phyloP scores from a whole-genome alignment of 2,113 vertebrate genomes.

The Equus quagga region DNA sequence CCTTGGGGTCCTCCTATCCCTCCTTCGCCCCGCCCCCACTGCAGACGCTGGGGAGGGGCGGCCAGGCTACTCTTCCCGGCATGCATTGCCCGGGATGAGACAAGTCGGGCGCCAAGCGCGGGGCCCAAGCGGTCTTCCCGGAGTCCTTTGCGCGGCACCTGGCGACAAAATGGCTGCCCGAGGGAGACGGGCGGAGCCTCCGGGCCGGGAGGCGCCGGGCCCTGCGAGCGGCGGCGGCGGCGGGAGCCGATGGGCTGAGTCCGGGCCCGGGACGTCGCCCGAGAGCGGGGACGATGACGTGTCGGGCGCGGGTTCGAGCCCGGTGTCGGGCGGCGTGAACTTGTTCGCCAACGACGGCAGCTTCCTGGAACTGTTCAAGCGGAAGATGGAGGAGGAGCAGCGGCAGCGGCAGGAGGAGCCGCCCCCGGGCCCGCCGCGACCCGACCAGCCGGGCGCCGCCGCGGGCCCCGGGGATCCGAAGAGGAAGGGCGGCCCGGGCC shows the following conservation, averaged over 20 bases:
- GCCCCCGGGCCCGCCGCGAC: constrained; percentile 75
- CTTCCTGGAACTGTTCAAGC: constrained; percentile 97
- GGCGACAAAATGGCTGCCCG: constrained; percentile 86
- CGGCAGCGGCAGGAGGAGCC: constrained; percentile 79
- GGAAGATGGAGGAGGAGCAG: constrained; percentile 91
- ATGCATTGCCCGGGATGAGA: constrained; percentile 65
- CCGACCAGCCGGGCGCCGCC: constrained; percentile 66
- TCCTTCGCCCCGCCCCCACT: background rate
- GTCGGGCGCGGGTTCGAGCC: constrained; percentile 69
- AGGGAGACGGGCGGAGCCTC: constrained; percentile 83
- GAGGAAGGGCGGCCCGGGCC: constrained; percentile 85
- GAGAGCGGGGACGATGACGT: constrained; percentile 78
- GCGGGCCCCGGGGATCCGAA: constrained; percentile 78
- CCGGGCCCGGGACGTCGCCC: constrained; percentile 76
- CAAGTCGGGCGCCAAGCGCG: constrained; percentile 64
- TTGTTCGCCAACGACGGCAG: constrained; percentile 97
- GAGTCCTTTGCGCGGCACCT: constrained; percentile 76
- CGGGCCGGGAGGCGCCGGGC: constrained; percentile 77
- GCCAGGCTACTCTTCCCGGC: constrained; percentile 64
- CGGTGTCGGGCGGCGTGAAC: constrained; percentile 88
- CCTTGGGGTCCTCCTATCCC: background rate
- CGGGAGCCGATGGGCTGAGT: constrained; percentile 77
- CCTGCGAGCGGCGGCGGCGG: constrained; percentile 72
- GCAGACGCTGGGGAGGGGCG: background rate
- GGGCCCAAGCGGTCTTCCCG: constrained; percentile 70